Evolutionary conservation across 2,888 invertebrate genomes (phyloP).

Genomic region (Neoaliturus tenellus): DNA sequence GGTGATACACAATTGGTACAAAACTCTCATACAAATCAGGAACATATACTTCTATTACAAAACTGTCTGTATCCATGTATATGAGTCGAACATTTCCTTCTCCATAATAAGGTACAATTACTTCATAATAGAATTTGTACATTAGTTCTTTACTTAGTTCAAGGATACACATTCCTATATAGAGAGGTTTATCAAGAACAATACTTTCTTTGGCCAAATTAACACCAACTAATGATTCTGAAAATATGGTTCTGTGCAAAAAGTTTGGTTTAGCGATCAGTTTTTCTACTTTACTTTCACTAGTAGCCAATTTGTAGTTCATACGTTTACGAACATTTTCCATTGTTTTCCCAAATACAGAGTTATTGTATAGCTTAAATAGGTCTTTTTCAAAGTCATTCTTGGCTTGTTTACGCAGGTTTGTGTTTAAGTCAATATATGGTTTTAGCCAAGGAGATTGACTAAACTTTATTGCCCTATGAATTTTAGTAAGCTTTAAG

Average conservation of each 20-base stretch:
- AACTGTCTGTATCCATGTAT: slow-evolving; percentile 58
- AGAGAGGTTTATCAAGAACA: not conserved
- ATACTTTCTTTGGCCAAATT: slow-evolving; percentile 7
- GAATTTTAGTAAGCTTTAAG: no score
- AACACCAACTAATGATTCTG: slow-evolving; percentile 44
- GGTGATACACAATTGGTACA: slow-evolving; percentile 54
- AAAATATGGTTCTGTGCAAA: slow-evolving; percentile 53
- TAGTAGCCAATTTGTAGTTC: not conserved
- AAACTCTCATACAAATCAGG: slow-evolving; percentile 70
- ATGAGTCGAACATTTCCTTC: slow-evolving; percentile 63
- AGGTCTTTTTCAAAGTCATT: not conserved
- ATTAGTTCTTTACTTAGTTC: not conserved
- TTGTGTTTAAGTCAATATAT: slow-evolving; percentile 1
- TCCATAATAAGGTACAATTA: slow-evolving; percentile 61
- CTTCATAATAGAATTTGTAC: slow-evolving; percentile 53
- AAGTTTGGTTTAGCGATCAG: not conserved
- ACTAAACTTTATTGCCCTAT: no score
- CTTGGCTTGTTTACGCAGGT: slow-evolving; percentile 21
- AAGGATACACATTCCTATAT: not conserved
- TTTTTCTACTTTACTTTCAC: not conserved
- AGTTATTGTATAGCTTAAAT: not conserved
- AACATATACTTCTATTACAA: slow-evolving; percentile 67
- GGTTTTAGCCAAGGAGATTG: no score
- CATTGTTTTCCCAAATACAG: not conserved
- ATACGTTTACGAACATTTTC: not conserved